A percentile compares a stretch with the other conserved stretches of the same genome.
Evolutionary conservation across 2,797 vertebrate genomes (phyloP).

Genomic region (Siniperca scherzeri): DNA sequence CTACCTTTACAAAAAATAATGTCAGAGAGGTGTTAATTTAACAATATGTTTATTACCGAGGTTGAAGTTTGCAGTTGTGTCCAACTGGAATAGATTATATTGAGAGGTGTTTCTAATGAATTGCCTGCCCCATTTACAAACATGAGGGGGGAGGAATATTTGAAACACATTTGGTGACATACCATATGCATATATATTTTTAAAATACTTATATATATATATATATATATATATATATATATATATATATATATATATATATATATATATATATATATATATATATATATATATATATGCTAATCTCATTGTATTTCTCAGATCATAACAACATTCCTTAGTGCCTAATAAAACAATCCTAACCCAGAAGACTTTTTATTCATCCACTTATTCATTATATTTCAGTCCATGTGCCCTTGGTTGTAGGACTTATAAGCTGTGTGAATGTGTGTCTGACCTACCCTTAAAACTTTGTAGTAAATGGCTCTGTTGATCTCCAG

Average conservation of each 20-base stretch:
- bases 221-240: too few species aligned
- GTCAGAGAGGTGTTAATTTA: neutral
- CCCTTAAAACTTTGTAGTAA: conserved; percentile 95
- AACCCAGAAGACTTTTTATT: neutral
- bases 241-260: too few species aligned
- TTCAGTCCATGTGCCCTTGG: neutral
- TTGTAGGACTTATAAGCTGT: neutral
- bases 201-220: neutral
- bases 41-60: neutral
- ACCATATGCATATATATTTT: neutral
- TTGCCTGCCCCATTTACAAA: neutral
- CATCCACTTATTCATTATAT: neutral
- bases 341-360: neutral
- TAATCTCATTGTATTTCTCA: neutral
- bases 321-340: neutral
- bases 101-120: neutral
- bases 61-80: neutral
- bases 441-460: conserved; percentile 66
- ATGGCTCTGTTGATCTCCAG: conserved; percentile 96
- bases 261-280: too few species aligned
- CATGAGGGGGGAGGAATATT: neutral
- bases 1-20: neutral
- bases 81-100: neutral
- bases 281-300: too few species aligned
- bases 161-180: neutral